Percentiles rank a stretch among this genome's conserved stretches.
Conservation (phyloP, 2,113 vertebrate genomes). For the Siniperca knerii region DNA sequence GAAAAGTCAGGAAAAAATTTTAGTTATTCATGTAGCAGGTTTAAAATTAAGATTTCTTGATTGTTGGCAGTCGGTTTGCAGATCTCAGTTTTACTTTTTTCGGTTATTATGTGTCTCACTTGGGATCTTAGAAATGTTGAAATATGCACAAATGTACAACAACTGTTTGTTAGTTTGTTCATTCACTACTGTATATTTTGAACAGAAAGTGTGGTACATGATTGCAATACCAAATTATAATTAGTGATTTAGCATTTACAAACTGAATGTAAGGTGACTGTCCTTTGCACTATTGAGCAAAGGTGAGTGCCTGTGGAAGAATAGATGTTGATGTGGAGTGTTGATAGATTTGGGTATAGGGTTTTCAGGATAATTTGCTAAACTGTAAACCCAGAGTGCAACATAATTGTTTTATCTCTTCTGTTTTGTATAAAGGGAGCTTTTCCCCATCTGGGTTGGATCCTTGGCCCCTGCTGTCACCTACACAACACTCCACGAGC, state of each 20-base stretch:
- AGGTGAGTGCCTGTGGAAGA: no score
- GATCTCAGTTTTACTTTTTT: background rate
- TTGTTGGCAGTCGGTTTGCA: background rate
- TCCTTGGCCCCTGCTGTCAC: conserved; percentile 71
- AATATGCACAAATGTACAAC: background rate
- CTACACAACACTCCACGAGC: conserved; percentile 65
- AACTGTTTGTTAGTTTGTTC: background rate
- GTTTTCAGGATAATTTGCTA: background rate
- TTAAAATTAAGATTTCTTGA: background rate
- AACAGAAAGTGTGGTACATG: background rate
- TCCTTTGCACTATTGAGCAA: no score
- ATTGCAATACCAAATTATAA: background rate
- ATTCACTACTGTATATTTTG: background rate
- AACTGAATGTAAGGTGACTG: no score
- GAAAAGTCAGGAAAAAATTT: no score
- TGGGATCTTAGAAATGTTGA: background rate
- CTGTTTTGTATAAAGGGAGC: conserved; percentile 48
- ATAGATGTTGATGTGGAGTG: background rate
- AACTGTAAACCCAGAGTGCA: background rate
- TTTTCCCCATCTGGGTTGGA: conserved; percentile 82
- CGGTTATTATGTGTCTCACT: background rate
- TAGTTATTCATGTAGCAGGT: no score
- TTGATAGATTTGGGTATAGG: background rate
- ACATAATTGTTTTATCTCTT: background rate
- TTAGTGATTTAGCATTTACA: background rate